Percentiles rank a stretch among this genome's conserved stretches.
phyloP scores from a whole-genome alignment of 2,888 invertebrate species.

The Caenorhabditis wallacei region DNA sequence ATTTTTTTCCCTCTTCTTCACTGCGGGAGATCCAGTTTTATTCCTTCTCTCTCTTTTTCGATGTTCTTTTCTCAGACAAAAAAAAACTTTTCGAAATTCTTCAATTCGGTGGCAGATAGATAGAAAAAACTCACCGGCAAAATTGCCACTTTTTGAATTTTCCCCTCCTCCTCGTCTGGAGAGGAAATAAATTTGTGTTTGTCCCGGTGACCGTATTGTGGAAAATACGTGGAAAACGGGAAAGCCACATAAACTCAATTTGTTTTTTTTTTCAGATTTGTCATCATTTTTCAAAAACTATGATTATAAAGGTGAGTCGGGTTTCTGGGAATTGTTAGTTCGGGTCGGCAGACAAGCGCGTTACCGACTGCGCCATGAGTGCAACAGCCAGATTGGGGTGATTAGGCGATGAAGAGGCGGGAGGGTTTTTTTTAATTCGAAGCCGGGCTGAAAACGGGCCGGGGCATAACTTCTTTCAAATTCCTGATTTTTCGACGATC shows the following conservation, averaged over 20 bases:
- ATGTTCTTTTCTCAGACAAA: not conserved
- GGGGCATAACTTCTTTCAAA: not conserved
- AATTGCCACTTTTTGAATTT: not conserved
- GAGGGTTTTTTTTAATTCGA: too few species aligned
- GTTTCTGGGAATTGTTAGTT: too few species aligned
- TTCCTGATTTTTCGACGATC: not conserved
- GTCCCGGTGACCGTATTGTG: slow-evolving; percentile 1
- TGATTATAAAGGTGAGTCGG: slow-evolving; percentile 59
- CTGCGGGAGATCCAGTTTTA: slow-evolving; percentile 23
- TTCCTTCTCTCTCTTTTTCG: not conserved
- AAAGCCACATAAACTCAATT: too few species aligned
- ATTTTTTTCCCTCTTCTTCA: not conserved
- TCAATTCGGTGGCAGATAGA: not conserved
- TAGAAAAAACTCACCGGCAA: not conserved
- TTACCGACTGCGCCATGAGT: too few species aligned
- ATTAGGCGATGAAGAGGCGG: too few species aligned
- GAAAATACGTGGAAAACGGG: not conserved
- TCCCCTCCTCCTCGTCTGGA: slow-evolving; percentile 1
- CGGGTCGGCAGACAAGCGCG: too few species aligned
- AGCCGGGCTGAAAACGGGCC: not conserved
- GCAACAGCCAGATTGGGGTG: too few species aligned
- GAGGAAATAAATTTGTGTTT: not conserved
- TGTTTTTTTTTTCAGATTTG: not conserved
- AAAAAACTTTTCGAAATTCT: slow-evolving; percentile 1
- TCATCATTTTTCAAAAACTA: slow-evolving; percentile 15